Conservation (phyloP, 2,797 vertebrate genomes). For the Bradypus variegatus region DNA sequence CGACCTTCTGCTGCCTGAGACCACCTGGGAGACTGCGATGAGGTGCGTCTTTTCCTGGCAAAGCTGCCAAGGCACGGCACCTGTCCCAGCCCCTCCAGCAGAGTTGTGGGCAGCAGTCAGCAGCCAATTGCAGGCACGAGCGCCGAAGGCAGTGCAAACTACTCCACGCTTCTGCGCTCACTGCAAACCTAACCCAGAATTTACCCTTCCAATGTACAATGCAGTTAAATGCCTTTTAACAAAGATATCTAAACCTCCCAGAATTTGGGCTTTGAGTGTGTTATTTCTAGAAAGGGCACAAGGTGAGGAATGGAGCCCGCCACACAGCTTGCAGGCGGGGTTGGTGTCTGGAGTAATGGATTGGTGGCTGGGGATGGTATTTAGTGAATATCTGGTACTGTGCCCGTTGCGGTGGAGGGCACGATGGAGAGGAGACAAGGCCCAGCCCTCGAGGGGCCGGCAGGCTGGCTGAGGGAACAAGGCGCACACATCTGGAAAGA, state of each 20-base stretch:
- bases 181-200: not conserved
- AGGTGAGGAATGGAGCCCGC: not conserved
- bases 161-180: not conserved
- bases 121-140: not conserved
- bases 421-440: not conserved
- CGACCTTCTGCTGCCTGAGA: not conserved
- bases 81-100: not conserved
- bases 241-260: not conserved
- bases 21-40: not conserved
- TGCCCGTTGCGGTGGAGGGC: not conserved
- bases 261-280: not conserved
- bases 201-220: not conserved
- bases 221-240: not conserved
- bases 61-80: not conserved
- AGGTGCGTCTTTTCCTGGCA: not conserved
- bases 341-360: accelerated
- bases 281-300: not conserved
- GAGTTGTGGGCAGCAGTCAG: accelerated
- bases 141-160: accelerated
- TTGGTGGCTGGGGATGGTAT: not conserved
- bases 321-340: not conserved
- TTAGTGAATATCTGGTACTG: not conserved
- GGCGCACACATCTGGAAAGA: not conserved
- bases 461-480: not conserved
- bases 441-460: not conserved